A percentile compares a stretch with the other conserved stretches of the same genome.
Conservation (phyloP, 2,888 invertebrate genomes). For the Geophilus truncorum region DNA sequence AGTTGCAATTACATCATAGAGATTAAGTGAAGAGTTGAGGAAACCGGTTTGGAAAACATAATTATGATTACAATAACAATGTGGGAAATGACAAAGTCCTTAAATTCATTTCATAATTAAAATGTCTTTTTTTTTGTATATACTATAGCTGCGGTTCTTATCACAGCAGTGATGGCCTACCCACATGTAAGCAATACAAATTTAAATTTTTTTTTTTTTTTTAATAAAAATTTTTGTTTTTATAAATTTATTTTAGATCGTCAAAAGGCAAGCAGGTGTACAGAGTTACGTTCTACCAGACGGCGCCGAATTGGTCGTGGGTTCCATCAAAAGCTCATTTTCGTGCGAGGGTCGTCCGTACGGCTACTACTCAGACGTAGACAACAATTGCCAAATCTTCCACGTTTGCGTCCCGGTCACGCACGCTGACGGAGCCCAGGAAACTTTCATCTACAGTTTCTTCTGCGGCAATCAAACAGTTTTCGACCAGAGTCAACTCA, state of each 20-base stretch:
- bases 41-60: neutral
- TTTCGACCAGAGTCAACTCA: slow-evolving; percentile 31
- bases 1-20: neutral
- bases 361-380: slow-evolving; percentile 42
- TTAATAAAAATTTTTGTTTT: neutral
- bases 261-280: slow-evolving; percentile 11
- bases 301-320: slow-evolving; percentile 32
- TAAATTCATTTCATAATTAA: neutral
- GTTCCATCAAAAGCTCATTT: slow-evolving; percentile 34
- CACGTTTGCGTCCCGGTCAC: slow-evolving; percentile 41
- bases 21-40: neutral
- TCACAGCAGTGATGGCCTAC: neutral
- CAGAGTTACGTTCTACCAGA: slow-evolving; percentile 23
- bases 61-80: neutral
- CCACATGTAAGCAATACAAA: neutral
- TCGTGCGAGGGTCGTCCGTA: slow-evolving; percentile 39
- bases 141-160: neutral
- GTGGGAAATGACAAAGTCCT: neutral
- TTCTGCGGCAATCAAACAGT: slow-evolving; percentile 35
- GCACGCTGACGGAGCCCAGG: slow-evolving; percentile 38
- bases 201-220: neutral
- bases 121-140: neutral
- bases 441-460: slow-evolving; percentile 32
- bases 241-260: neutral
- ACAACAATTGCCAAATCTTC: slow-evolving; percentile 41